Percentiles rank a stretch among this genome's conserved stretches.
Conservation (phyloP, 2,888 invertebrate genomes). For the Lypha dubia region DNA sequence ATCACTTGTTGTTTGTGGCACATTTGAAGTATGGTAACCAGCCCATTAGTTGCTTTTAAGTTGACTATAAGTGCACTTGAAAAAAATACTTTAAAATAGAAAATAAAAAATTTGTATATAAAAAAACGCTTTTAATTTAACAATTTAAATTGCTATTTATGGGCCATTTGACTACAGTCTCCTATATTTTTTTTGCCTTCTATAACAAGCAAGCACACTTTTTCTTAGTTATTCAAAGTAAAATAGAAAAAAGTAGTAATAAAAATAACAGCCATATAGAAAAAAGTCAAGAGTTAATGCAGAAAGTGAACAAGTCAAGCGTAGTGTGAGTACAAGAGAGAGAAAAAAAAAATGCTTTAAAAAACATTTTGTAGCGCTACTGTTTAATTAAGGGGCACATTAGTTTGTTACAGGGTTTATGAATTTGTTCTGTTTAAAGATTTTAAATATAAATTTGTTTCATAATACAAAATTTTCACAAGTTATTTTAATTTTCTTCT, state of each 20-base stretch:
- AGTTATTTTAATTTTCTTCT: too few species aligned
- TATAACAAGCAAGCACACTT: slow-evolving; percentile 17
- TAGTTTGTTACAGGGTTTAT: neutral
- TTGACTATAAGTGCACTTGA: slow-evolving; percentile 57
- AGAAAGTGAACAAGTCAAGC: slow-evolving; percentile 62
- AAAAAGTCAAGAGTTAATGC: slow-evolving; percentile 53
- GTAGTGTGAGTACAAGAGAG: slow-evolving; percentile 9
- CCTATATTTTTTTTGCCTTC: slow-evolving; percentile 19
- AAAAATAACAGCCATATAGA: slow-evolving; percentile 20
- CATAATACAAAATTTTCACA: too few species aligned
- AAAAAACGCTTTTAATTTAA: slow-evolving; percentile 43
- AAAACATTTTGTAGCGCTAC: slow-evolving; percentile 36
- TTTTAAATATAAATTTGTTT: neutral
- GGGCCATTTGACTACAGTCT: slow-evolving; percentile 47
- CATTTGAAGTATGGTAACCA: slow-evolving; percentile 26
- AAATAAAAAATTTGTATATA: neutral
- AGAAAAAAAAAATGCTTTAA: neutral
- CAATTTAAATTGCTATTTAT: slow-evolving; percentile 64
- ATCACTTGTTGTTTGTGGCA: slow-evolving; percentile 42
- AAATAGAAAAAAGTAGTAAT: slow-evolving; percentile 4
- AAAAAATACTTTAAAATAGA: slow-evolving; percentile 41
- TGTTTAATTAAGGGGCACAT: neutral
- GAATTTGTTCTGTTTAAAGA: neutral
- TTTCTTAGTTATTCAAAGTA: slow-evolving; percentile 12
- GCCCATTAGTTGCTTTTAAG: slow-evolving; percentile 44